Base-by-base conservation (phyloP, 2,888 invertebrate species). In the Erebia ligea region DNA sequence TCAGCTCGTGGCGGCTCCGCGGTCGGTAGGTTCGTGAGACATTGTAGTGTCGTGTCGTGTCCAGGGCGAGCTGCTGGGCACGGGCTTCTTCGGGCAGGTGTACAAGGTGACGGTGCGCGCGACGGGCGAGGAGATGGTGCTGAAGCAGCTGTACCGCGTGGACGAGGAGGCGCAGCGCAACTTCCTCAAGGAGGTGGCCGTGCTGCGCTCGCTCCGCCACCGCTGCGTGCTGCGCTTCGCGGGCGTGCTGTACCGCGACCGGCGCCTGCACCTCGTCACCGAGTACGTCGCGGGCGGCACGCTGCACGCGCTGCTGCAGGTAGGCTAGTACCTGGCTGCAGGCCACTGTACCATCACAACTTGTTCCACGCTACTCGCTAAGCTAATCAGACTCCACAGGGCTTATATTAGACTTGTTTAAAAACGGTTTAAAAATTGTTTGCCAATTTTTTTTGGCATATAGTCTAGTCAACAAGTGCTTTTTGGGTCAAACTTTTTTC, bases 161-260 rank as follows among this genome's bases (percentile, higher is more conserved):
- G 98, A 99, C 83, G 98, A 98, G 84, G 98, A 98, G 81, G 98
- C 98, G 1, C 98, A 99, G 86, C 96, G 96, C 80, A 98, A 97
- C 90, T 99, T 99, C 85, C 94, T 99, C 50, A 98, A 98, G 90
- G 99, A 99, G 95, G 98, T 98, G 69, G 98, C 98, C 3, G 98
- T 99, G 40, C 91, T 99, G 56, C 95, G 98, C 15, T 97, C 97
- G 59, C 93, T 99, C 74, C 95, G 96, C 79, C 98, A 99, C 90
- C 96, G 96, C 40, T 98, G 98, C 90, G 98, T 99, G 59, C 92
- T 99, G 54, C 95, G 97, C 57, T 98, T 98, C 86, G 97, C 98
- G 75, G 99, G 99, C 0, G 98, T 99, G 0, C 92, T 99, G 76
- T 98, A 98, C 92, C 98, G 97, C 85, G 98, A 98, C 79, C 97